phyloP scores from a whole-genome alignment of 2,888 invertebrate species.

The Standfussiana lucernea region DNA sequence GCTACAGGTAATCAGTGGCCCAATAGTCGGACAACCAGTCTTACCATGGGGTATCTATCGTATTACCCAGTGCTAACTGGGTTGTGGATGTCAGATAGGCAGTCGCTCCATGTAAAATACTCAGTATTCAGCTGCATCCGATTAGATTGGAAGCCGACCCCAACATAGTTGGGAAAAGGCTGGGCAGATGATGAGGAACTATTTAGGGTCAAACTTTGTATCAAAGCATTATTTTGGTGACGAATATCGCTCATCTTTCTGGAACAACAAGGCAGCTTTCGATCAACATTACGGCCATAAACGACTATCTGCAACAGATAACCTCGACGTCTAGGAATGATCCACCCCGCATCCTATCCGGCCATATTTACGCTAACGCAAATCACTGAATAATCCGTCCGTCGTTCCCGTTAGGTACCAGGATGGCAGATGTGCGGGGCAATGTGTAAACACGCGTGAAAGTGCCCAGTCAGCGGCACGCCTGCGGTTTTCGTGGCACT shows the following conservation, averaged over 20 bases:
- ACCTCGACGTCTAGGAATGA: not conserved
- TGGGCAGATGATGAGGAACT: no score
- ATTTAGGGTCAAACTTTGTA: not conserved
- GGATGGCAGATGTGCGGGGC: constrained; percentile 61
- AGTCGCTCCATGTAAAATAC: no score
- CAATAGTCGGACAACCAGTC: no score
- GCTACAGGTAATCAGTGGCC: no score
- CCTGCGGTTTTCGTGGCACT: constrained; percentile 71
- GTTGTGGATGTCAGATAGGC: no score
- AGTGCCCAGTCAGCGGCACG: constrained; percentile 71
- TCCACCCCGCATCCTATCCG: constrained; percentile 13
- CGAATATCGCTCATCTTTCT: not conserved
- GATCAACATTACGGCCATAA: not conserved
- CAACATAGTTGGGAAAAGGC: no score
- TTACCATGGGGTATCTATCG: no score
- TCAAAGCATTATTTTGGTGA: not conserved
- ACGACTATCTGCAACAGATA: not conserved
- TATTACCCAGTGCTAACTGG: no score
- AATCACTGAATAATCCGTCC: constrained; percentile 56
- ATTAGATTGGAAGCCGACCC: no score
- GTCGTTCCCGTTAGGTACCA: constrained; percentile 50
- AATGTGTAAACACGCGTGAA: constrained; percentile 71
- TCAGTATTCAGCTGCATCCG: no score
- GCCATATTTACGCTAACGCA: constrained; percentile 37
- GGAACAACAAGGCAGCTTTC: not conserved